Evolutionary conservation across 2,888 invertebrate genomes (phyloP), one percentile per base, ranked within the genome.

Genomic region (Caenorhabditis sulstoni): DNA sequence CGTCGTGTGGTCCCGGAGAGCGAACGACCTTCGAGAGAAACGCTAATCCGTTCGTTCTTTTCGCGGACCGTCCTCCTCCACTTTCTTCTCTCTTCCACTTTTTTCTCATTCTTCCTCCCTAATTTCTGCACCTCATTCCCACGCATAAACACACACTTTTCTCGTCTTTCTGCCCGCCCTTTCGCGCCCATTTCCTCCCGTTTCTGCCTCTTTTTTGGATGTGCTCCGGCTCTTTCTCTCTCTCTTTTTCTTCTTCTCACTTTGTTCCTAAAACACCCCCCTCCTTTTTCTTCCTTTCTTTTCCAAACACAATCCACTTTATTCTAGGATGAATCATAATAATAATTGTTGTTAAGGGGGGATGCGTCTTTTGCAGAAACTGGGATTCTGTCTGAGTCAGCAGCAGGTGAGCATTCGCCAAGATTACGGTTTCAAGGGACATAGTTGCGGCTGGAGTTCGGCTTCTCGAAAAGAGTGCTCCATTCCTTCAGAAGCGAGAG

Each of bases 361-460:
- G 29, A 74, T 74, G 74, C 65, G 74, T 44, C 18, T 74, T 22
- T 53, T 61, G 37, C 62, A 71, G 62, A 71, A 71, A 49, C 45
- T 65, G 45, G 74, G 74, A 64, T 66, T 74, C 35, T 74, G 74
- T 53, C 57, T 74, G 29, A 29, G 7, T 41, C 49, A 58, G 44
- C 65, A 74, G 50, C 74, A 66, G 74, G 74, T 74, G 39, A 59
- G 74, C 8, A 1, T 22, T 22, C 20, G 22, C 9, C 8, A 50
- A 16, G n/a, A 16, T 9, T 4, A 44, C 44, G 14, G 44, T 44
- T 44, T 44, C 44, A 44, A 37, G 11, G 5, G 37, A 37, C 5
- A 8, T 5, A 8, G 11, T 37, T 11, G 5, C 20, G 20, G 49
- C 18, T 18, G 49, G 5, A 20, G 18, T 3, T 49, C 18, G 50